These are phyloP conservation scores for Narcine bancroftii DNA, from an alignment of 2,113 vertebrate genomes.

Conservation along the genomic window DNA sequence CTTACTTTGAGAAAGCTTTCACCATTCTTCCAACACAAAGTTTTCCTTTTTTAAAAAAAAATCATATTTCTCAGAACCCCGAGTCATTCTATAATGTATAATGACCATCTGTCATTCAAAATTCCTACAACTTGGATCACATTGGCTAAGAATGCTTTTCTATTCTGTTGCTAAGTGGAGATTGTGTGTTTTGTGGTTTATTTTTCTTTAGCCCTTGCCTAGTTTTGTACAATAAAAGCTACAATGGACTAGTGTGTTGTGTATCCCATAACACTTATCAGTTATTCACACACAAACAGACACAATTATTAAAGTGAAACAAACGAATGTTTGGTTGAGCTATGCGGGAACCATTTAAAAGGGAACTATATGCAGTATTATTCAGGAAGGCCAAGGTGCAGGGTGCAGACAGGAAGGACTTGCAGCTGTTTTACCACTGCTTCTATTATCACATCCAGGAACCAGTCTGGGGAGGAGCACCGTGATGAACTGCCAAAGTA, in stretches of 20 bases:
- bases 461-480: constrained; percentile 18
- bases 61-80: background rate
- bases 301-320: background rate
- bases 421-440: background rate
- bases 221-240: background rate
- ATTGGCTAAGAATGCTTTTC: background rate
- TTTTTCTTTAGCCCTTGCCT: background rate
- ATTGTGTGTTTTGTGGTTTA: background rate
- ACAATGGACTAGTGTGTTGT: background rate
- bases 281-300: background rate
- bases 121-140: background rate
- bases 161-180: background rate
- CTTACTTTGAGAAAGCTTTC: no score
- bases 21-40: no score
- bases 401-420: background rate
- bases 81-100: background rate
- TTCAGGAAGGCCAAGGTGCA: background rate
- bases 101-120: background rate
- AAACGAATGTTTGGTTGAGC: constrained; percentile 24
- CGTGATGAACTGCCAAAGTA: constrained; percentile 21
- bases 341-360: background rate
- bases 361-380: background rate
- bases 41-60: no score
- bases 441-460: background rate
- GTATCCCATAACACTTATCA: background rate